phyloP scores from a whole-genome alignment of 2,797 vertebrate species.

The Gymnoscopelus braueri region DNA sequence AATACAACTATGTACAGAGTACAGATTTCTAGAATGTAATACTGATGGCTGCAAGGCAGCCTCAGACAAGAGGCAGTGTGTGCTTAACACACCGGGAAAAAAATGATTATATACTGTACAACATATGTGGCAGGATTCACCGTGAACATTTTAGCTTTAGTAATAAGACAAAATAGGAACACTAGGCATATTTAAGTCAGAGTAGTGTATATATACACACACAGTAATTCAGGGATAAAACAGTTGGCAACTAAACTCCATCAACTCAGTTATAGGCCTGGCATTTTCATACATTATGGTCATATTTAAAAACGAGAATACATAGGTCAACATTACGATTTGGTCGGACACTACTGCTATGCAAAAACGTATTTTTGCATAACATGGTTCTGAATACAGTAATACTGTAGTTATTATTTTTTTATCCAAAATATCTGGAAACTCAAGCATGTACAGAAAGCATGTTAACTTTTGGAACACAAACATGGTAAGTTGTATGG shows the following conservation, averaged over 20 bases:
- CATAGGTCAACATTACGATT: not conserved
- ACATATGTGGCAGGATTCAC: slow-evolving; percentile 28
- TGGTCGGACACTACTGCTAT: no score
- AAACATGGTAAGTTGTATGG: no score
- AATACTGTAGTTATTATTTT: not conserved
- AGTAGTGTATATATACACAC: slow-evolving; percentile 60
- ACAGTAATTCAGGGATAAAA: slow-evolving; percentile 38
- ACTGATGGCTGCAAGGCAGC: slow-evolving; percentile 42
- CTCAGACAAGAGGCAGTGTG: slow-evolving; percentile 13
- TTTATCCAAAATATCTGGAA: not conserved
- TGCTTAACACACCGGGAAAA: slow-evolving; percentile 1
- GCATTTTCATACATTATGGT: slow-evolving; percentile 44
- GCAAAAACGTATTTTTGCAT: no score
- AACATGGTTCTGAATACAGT: no score
- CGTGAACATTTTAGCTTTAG: slow-evolving; percentile 27
- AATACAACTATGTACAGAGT: slow-evolving; percentile 24
- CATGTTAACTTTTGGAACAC: no score
- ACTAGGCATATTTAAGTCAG: slow-evolving; percentile 49
- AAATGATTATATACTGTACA: slow-evolving; percentile 17
- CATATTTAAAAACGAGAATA: slow-evolving; percentile 49
- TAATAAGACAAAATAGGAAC: slow-evolving; percentile 31
- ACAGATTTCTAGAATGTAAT: slow-evolving; percentile 31
- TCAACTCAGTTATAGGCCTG: slow-evolving; percentile 45
- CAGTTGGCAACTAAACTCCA: slow-evolving; percentile 49
- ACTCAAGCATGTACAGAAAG: no score